Base-by-base conservation (phyloP, 2,888 invertebrate species). In the Mylabris sibirica region DNA sequence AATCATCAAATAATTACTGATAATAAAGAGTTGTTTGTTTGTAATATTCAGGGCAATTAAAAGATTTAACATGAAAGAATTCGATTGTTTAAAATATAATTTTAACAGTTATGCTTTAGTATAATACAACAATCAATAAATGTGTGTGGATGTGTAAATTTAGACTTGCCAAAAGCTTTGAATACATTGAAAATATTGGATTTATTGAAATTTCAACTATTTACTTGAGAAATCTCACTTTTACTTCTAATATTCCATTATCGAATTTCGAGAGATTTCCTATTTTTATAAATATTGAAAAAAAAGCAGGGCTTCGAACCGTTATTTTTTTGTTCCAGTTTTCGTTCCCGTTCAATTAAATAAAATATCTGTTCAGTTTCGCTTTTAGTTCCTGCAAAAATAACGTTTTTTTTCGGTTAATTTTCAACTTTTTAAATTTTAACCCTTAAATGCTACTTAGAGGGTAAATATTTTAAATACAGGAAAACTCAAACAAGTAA, bases 151-250 rank as follows among this genome's bases (percentile, higher is more conserved):
- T 41, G 44, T 44, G n/a, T 49, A 49, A 49, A 49, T 49, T 49
- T 49, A 49, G 49, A 49, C 9, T 49, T 49, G 49, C 49, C 49
- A 49, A 49, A 49, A 49, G 9, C 49, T 20, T 49, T 49, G 49
- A 49, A 22, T 22, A 20, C 20, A 49, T 49, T 3, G 11, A 5
- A 17, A 44, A 44, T 44, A 49, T 49, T 30, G 20, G 20, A 49
- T 49, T 6, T 49, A 49, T 20, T 11, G 49, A 22, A 49, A 49
- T 49, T 17, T 44, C 12, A 38, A 38, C 41, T 44, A 0, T 41
- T n/a, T 41, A 2, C 41, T 41, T 14, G 2, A 41, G 30, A 3
- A 30, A 30, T 30, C 30, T 3, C 30, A 20, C 49, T 49, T 49
- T 49, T 20, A 49, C 49, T 49, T 49, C 20, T 11, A 3, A 49